phyloP scores from a whole-genome alignment of 2,888 invertebrate genomes.

The Resseliella maxima region DNA sequence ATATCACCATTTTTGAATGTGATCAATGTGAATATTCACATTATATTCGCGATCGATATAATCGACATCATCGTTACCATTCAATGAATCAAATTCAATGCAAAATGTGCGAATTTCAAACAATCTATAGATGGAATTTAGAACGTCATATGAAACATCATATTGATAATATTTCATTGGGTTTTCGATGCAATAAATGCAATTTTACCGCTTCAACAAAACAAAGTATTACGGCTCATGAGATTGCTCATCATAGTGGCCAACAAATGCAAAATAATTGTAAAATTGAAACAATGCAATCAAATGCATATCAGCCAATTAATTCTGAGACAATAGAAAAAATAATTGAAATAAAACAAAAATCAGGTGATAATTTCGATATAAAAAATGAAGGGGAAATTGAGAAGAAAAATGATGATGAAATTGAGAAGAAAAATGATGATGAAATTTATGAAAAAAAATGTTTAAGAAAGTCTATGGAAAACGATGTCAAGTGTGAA shows the following conservation, averaged over 20 bases:
- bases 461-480: neutral
- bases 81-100: conserved; percentile 20
- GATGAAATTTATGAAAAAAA: neutral
- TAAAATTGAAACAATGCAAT: neutral
- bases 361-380: no score
- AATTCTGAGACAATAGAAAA: no score
- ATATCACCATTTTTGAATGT: neutral
- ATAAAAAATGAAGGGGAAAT: no score
- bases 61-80: conserved; percentile 33
- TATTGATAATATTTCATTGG: neutral
- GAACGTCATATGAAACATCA: conserved; percentile 9
- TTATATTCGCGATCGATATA: conserved; percentile 6
- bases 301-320: no score
- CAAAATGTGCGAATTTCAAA: conserved; percentile 46
- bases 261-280: neutral
- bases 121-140: conserved; percentile 18
- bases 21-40: conserved; percentile 10
- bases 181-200: conserved; percentile 22
- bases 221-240: conserved; percentile 16
- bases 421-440: no score
- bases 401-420: no score
- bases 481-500: neutral
- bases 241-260: conserved; percentile 31
- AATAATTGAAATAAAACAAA: no score
- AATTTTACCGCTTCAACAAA: conserved; percentile 18